Evolutionary conservation across 2,888 invertebrate species (phyloP).

Genomic region (Mamestra brassicae): DNA sequence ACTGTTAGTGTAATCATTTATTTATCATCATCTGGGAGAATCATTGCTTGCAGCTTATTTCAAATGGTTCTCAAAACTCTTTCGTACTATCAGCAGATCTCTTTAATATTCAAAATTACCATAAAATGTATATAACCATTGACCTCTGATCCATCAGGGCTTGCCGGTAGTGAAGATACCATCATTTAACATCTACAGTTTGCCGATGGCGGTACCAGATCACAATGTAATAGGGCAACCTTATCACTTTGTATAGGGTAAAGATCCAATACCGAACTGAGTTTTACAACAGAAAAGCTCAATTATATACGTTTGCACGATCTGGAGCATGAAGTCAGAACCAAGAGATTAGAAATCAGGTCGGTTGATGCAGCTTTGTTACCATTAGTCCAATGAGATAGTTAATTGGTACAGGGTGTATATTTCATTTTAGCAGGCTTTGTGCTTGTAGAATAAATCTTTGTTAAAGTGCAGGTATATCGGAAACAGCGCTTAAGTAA

Average conservation of each 20-base stretch:
- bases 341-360: conserved; percentile 41
- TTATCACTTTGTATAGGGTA: conserved; percentile 41
- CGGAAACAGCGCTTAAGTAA: neutral
- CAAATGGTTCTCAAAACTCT: conserved; percentile 23
- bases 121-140: conserved; percentile 44
- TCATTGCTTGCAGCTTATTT: conserved; percentile 2
- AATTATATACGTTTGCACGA: conserved; percentile 52
- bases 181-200: conserved; percentile 55
- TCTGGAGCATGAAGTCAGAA: conserved; percentile 34
- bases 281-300: conserved; percentile 45
- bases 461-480: neutral
- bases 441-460: too few species aligned
- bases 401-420: conserved; percentile 1
- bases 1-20: conserved; percentile 1
- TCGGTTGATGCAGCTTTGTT: conserved; percentile 16
- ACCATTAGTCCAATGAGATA: conserved; percentile 1
- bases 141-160: conserved; percentile 45
- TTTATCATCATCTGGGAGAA: neutral
- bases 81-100: conserved; percentile 30
- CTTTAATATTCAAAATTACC: conserved; percentile 39
- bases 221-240: conserved; percentile 47
- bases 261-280: conserved; percentile 26
- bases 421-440: neutral
- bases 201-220: conserved; percentile 57
- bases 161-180: conserved; percentile 51